phyloP scores from a whole-genome alignment of 2,797 vertebrate species.

The Thamnophis elegans region DNA sequence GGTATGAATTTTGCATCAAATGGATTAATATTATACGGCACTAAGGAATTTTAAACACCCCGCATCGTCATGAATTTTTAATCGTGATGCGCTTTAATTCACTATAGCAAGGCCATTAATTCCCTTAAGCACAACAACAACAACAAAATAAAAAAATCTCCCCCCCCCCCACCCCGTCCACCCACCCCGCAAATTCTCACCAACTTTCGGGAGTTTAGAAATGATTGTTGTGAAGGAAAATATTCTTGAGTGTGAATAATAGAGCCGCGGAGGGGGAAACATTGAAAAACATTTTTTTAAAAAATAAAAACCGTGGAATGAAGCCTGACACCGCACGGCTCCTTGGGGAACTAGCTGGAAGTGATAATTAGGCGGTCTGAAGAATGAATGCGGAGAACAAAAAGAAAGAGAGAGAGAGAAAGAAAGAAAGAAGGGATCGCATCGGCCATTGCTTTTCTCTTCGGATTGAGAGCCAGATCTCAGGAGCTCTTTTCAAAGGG shows the following conservation, averaged over 20 bases:
- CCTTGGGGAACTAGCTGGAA: not conserved
- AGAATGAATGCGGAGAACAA: not conserved
- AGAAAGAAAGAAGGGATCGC: not conserved
- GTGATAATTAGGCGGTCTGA: constrained; percentile 6
- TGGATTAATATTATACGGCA: constrained; percentile 73
- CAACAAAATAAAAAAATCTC: not conserved
- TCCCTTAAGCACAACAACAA: constrained; percentile 33
- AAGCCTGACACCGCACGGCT: not conserved
- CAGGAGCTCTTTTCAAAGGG: not conserved
- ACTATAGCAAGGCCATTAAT: constrained; percentile 57
- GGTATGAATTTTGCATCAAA: constrained; percentile 79
- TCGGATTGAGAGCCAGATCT: not conserved
- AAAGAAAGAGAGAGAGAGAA: not conserved
- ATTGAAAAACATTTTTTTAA: not conserved
- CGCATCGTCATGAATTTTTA: constrained; percentile 71
- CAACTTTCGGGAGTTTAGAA: not conserved
- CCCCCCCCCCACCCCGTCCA: not conserved
- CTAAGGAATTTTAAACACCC: constrained; percentile 72
- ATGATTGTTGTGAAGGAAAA: constrained; percentile 33
- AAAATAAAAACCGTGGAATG: not conserved
- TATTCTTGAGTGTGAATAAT: not conserved
- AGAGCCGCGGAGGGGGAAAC: not conserved
- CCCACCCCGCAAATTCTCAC: not conserved
- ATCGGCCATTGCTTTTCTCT: not conserved
- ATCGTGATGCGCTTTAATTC: constrained; percentile 68